These are phyloP conservation scores for Parauchenoglanis ngamensis DNA, from an alignment of 2,797 vertebrate genomes.

Conservation along the genomic window DNA sequence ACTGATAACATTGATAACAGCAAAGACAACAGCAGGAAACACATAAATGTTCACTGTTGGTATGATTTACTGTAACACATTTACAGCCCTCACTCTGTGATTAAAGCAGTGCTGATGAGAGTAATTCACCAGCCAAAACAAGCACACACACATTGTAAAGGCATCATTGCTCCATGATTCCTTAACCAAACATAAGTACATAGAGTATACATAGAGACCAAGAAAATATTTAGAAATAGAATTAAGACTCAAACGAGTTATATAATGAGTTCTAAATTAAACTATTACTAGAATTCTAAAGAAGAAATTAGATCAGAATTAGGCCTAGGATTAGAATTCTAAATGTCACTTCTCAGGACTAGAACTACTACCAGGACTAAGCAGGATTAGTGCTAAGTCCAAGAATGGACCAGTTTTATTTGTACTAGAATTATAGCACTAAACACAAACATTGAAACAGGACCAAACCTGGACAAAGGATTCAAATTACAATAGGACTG, in stretches of 20 bases:
- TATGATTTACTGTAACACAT: not conserved
- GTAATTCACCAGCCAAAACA: not conserved
- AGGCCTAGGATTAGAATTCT: no score
- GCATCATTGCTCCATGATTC: not conserved
- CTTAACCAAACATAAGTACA: not conserved
- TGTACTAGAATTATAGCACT: not conserved
- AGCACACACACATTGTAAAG: not conserved
- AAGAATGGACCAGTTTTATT: not conserved
- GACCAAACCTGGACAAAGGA: not conserved
- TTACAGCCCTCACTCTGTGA: not conserved
- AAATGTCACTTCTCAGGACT: not conserved
- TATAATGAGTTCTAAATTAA: not conserved
- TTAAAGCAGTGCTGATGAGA: conserved; percentile 13
- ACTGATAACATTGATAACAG: conserved; percentile 38
- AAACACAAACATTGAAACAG: not conserved
- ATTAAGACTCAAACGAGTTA: not conserved
- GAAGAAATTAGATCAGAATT: not conserved
- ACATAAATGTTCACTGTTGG: not conserved
- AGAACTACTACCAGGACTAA: not conserved
- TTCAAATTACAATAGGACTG: not conserved
- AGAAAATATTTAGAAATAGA: not conserved
- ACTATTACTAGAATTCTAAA: not conserved
- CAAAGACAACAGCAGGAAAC: not conserved
- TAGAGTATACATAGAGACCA: no score
- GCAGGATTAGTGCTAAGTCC: not conserved